Conservation (phyloP, 2,113 vertebrate species). For the Oryzias woworae region DNA sequence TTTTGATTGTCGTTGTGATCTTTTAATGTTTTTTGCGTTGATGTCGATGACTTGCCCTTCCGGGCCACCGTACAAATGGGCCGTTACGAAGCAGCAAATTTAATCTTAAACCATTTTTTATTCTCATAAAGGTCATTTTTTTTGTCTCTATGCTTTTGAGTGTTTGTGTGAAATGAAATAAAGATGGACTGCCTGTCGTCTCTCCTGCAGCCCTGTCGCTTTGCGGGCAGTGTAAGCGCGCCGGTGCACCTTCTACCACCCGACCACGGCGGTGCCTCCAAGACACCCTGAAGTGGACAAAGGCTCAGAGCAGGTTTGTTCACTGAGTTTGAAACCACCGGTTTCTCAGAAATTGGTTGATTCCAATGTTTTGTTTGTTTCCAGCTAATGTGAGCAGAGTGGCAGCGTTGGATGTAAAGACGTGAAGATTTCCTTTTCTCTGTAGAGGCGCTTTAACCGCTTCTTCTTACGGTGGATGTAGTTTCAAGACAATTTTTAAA, state of each 20-base stretch:
- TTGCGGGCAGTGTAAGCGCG: conserved; percentile 89
- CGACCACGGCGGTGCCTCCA: conserved; percentile 82
- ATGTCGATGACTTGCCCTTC: too few species aligned
- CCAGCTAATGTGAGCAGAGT: not conserved
- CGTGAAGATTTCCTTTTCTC: not conserved
- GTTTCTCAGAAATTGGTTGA: not conserved
- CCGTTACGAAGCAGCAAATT: too few species aligned
- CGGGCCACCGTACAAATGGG: too few species aligned
- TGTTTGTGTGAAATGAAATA: too few species aligned
- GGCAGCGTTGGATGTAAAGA: not conserved
- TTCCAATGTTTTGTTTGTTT: not conserved
- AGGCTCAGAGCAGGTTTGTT: conserved; percentile 74
- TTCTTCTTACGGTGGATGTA: conserved; percentile 26
- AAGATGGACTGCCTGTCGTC: not conserved
- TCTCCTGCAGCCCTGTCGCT: conserved; percentile 86
- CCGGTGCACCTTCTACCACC: conserved; percentile 92
- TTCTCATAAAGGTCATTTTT: too few species aligned
- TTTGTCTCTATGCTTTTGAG: too few species aligned
- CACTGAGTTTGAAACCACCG: not conserved
- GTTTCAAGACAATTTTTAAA: conserved; percentile 46
- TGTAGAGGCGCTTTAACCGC: not conserved
- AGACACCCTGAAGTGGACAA: conserved; percentile 90
- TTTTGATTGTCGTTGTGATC: too few species aligned
- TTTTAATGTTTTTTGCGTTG: too few species aligned
- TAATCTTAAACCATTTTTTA: too few species aligned